These are phyloP conservation scores for Gadopsis bispinosus DNA, from an alignment of 2,797 vertebrate species.

Conservation along the genomic window DNA sequence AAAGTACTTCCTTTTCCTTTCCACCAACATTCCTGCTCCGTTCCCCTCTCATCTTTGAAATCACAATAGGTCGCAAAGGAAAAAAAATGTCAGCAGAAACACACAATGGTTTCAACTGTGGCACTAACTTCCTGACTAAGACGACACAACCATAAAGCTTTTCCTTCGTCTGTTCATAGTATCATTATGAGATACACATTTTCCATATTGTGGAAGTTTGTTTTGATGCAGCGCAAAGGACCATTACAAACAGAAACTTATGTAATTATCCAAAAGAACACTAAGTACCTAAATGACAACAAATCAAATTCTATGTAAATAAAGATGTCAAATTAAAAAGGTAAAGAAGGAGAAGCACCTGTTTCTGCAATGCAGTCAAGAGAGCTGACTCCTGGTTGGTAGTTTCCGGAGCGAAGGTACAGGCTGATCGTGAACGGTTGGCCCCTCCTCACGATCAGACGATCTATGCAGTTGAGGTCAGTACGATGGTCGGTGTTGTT, in stretches of 20 bases:
- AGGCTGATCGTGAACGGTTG: constrained; percentile 89
- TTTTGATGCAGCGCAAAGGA: neutral
- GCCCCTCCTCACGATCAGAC: constrained; percentile 91
- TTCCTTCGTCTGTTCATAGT: neutral
- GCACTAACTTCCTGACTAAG: constrained; percentile 15
- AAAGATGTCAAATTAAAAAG: neutral
- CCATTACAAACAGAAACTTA: neutral
- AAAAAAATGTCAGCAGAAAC: constrained; percentile 5
- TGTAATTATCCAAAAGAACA: neutral
- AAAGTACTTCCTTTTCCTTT: constrained; percentile 38
- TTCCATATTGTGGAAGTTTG: neutral
- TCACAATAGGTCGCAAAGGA: constrained; percentile 26
- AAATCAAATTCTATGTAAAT: neutral
- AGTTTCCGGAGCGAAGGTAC: constrained; percentile 84
- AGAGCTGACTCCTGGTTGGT: constrained; percentile 84
- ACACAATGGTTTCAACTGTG: constrained; percentile 1
- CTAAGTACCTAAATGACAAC: neutral
- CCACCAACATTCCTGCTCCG: constrained; percentile 8
- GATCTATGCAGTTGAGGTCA: constrained; percentile 80
- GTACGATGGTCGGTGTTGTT: constrained; percentile 91
- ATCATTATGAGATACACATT: neutral
- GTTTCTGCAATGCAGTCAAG: constrained; percentile 87
- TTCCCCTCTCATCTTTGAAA: constrained; percentile 34
- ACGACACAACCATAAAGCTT: constrained; percentile 13
- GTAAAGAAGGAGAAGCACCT: constrained; percentile 77